Evolutionary conservation across 2,888 invertebrate species (phyloP), one percentile per base, ranked within the genome.

Genomic region (Drosophila robusta): DNA sequence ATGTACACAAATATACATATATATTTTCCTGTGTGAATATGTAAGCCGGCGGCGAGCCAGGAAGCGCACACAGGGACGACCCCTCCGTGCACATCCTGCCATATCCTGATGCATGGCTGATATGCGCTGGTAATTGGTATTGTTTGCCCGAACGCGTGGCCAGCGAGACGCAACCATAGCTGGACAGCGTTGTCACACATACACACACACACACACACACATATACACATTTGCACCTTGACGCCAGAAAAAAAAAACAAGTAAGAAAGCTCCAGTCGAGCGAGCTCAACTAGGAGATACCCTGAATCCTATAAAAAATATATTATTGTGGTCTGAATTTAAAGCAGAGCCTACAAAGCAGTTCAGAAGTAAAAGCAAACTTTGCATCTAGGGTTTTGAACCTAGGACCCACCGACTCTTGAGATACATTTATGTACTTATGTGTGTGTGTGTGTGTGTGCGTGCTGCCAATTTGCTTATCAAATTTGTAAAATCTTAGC

Each of bases 41-140:
- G 46, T 63, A 72, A 52, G 78, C 54, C 38, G 45, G 41, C 34
- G 41, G 49, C 39, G 46, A 57, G 68, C 29, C 80, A 75, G 81
- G 70, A 67, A 61, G 70, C 62, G 26, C 64, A 51, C 63, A 38
- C 26, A 41, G 47, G 44, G 54, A 55, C 34, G 36, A 46, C 42
- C 45, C 56, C 57, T 69, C 54, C 64, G 60, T 50, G 47, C 58
- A 64, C 55, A 63, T 64, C 67, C 76, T 61, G 75, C 55, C 63
- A 70, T 80, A 75, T 83, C 68, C 80, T 80, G 75, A 66, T 70
- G 65, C 65, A 72, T 67, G 64, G 50, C 83, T 62, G 84, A 72
- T 82, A 78, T 70, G 69, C 74, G 66, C 76, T 75, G 78, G 83
- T 84, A 84, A 84, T 84, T 84, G 86, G 86, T 84, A 86, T 84